Conservation (phyloP, 35 echinoderm and acorn worm genomes). For the Diadema setosum region DNA sequence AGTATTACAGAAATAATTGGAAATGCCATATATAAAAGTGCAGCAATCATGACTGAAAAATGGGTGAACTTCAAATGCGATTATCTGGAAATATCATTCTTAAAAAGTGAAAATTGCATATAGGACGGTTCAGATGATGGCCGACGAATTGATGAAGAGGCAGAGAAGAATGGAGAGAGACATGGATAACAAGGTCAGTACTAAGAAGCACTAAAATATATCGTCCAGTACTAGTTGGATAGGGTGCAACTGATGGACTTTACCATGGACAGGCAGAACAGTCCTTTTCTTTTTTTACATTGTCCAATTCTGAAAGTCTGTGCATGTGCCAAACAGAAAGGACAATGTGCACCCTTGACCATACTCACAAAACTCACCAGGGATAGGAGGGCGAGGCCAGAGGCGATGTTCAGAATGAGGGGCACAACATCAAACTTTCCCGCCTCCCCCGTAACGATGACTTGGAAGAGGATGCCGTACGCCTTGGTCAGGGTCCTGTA, state of each 20-base stretch:
- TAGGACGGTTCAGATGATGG: too few species aligned
- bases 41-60: too few species aligned
- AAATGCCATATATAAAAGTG: too few species aligned
- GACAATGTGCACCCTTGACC: neutral
- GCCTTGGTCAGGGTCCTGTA: constrained; percentile 51
- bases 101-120: too few species aligned
- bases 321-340: neutral
- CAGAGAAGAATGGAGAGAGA: too few species aligned
- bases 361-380: constrained; percentile 15
- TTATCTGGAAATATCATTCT: too few species aligned
- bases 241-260: neutral
- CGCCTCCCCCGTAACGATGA: constrained; percentile 64
- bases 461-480: constrained; percentile 72
- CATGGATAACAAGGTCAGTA: too few species aligned
- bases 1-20: too few species aligned
- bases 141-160: too few species aligned
- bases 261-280: neutral
- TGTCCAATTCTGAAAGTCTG: neutral
- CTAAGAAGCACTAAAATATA: neutral
- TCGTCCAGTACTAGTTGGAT: neutral
- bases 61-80: too few species aligned
- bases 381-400: constrained; percentile 56
- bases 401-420: constrained; percentile 59
- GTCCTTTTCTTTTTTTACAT: neutral
- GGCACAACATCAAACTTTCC: constrained; percentile 76